Conservation (phyloP, 2,797 vertebrate genomes). For the Melanotaenia parkinsoni region DNA sequence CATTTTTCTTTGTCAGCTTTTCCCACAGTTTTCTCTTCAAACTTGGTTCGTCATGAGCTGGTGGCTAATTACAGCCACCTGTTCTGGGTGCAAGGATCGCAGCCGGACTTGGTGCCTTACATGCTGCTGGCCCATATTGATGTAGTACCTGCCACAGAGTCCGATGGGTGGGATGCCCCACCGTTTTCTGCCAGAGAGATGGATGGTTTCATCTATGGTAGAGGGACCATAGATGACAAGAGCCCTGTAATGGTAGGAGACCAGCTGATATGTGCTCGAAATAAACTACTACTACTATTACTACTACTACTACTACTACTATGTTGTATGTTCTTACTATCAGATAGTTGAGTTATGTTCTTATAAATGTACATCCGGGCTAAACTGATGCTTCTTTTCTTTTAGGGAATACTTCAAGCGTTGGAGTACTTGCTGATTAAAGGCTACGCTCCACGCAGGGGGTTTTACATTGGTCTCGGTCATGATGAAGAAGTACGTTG, state of each 20-base stretch:
- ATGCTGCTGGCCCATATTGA: conserved; percentile 95
- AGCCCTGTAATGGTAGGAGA: conserved; percentile 86
- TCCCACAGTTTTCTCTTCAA: conserved; percentile 89
- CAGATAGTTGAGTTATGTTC: neutral
- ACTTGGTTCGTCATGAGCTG: conserved; percentile 88
- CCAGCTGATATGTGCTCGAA: too few relatives aligned
- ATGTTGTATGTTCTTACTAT: neutral
- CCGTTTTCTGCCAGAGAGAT: conserved; percentile 92
- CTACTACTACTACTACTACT: too few relatives aligned
- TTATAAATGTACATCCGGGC: neutral
- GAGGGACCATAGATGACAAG: conserved; percentile 95
- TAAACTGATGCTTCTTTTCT: conserved; percentile 10
- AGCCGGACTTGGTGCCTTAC: conserved; percentile 86
- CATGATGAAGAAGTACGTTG: conserved; percentile 87
- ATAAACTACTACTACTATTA: too few relatives aligned
- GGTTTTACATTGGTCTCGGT: conserved; percentile 92
- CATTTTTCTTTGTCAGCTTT: conserved; percentile 82
- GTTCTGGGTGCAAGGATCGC: conserved; percentile 86
- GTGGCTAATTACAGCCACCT: conserved; percentile 92
- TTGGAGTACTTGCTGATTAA: conserved; percentile 90
- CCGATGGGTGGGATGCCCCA: conserved; percentile 90
- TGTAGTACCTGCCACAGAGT: conserved; percentile 91
- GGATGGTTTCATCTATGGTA: conserved; percentile 92
- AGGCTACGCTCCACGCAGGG: conserved; percentile 87
- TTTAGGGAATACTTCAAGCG: conserved; percentile 91